Evolutionary conservation across 2,113 vertebrate species (phyloP), one percentile per base, ranked within the genome.

Genomic region (Chamaetylas fuelleborni): DNA sequence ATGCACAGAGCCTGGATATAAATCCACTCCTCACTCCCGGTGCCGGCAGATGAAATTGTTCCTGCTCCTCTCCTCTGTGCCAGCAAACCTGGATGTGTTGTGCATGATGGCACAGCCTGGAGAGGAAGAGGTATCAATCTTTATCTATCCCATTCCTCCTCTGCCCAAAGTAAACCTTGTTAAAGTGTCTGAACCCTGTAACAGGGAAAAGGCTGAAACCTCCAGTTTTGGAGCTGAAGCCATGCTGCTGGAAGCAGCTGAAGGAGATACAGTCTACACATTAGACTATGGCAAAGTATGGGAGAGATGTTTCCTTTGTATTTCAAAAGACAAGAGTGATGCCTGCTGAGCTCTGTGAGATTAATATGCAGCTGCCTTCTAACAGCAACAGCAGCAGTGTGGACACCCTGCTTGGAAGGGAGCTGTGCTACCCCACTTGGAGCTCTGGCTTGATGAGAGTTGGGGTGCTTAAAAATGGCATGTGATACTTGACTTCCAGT

Each of bases 341-440:
- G 47, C 8, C 53, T 88, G 15, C 25, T 65, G 45, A 69, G 33
- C 19, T 53, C 38, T 56, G 57, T 42, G 36, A 72, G 15, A n/a
- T 17, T 88, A 65, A 67, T 5, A 14, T 4, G 7, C 43, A 74
- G 22, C 36, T 70, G 31, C n/a, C 29, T 82, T 79, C 31, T 42
- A 34, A 26, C 54, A 76, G 58, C 47, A 34, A 26, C 54, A 76
- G 58, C 47, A 62, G 12, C 19, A 34, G 8, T 24, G 19, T 17
- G 48, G 18, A 61, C n/a, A 69, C 8, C 14, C 6, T 38, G 36
- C 31, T 28, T 67, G 36, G 5, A 84, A 91, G 14, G 42, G 31
- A 72, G 10, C 29, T 33, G 23, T 16, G 26, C 11, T 82, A 29
- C 22, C 11, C 9, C 0, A 0, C 9, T 40, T 2, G 0, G 24